Evolutionary conservation across 2,797 vertebrate genomes (phyloP), one percentile per base, ranked within the genome.

Genomic region (Poeciliopsis turneri): DNA sequence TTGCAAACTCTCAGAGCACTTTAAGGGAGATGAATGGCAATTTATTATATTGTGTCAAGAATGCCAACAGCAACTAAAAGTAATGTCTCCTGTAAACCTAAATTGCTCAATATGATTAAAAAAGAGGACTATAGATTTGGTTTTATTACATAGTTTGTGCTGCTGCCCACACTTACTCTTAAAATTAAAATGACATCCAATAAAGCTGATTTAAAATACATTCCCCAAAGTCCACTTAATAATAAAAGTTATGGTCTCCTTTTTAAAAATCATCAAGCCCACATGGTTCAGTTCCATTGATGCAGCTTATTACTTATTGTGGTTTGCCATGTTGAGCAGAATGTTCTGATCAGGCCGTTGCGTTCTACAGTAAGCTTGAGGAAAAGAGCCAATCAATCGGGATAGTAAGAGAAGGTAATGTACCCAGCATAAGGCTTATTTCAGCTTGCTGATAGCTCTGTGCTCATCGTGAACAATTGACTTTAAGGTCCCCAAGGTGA

Each of bases 391-490:
- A 84, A 82, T 88, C 33, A 41, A 8, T 41, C 39, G 39, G 39
- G 7, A 41, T 8, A 7, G 39, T 41, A 41, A 87, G 84, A 80
- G 83, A 92, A 87, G 90, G 83, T 88, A 92, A 90, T 90, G 87
- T 79, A 82, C 81, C 75, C 74, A 68, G 75, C 76, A 72, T 25
- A 53, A 13, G 80, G 79, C 79, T 89, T 85, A 86, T 80, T 91
- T 82, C 87, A 87, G 81, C 59, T 75, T 83, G 83, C 80, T 87
- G 87, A 93, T 89, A 92, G 82, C 86, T 87, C 84, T 91, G 85
- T 88, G 79, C 66, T 89, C 88, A 86, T 90, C 84, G 51, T 4
- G 82, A 84, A 53, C 90, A 90, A 88, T 88, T 93, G 83, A 90
- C 86, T 94, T 92, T 90, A 92, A 75, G 82, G 90, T 80, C 76